A percentile compares a stretch with the other conserved stretches of the same genome.
Evolutionary conservation across 2,888 invertebrate species (phyloP).

Genomic region (Drosophila prostipennis): DNA sequence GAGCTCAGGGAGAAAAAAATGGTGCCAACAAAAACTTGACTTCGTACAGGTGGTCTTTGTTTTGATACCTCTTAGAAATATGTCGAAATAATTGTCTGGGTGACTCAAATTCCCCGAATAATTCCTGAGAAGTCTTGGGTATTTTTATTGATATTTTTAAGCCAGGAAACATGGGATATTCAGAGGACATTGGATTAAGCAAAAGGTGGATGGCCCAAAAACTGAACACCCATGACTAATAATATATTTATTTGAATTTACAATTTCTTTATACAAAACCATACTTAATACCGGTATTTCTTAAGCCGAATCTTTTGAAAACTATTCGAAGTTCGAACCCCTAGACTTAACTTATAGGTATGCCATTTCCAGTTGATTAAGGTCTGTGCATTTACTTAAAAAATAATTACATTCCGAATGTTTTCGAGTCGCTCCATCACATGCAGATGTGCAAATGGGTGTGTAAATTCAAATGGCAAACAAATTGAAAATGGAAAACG

Average conservation of each 20-base stretch:
- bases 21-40: conserved; percentile 14
- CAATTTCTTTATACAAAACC: too few species aligned
- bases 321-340: neutral
- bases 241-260: too few species aligned
- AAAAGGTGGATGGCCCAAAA: neutral
- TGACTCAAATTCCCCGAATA: conserved; percentile 10
- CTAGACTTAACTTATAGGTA: too few species aligned
- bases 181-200: too few species aligned
- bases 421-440: conserved; percentile 18
- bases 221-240: neutral
- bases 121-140: neutral
- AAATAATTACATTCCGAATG: conserved; percentile 7
- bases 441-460: conserved; percentile 35
- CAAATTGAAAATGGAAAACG: conserved; percentile 35
- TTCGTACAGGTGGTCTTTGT: conserved; percentile 25
- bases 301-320: neutral
- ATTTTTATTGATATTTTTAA: conserved; percentile 1
- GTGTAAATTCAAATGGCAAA: conserved; percentile 38
- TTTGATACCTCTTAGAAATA: conserved; percentile 5
- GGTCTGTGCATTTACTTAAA: conserved; percentile 1
- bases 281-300: neutral
- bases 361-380: conserved; percentile 3
- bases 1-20: conserved; percentile 9
- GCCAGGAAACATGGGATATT: neutral
- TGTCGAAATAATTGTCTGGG: conserved; percentile 13